phyloP scores from a whole-genome alignment of 1,140 invertebrate species.

The Drosophila pachea region DNA sequence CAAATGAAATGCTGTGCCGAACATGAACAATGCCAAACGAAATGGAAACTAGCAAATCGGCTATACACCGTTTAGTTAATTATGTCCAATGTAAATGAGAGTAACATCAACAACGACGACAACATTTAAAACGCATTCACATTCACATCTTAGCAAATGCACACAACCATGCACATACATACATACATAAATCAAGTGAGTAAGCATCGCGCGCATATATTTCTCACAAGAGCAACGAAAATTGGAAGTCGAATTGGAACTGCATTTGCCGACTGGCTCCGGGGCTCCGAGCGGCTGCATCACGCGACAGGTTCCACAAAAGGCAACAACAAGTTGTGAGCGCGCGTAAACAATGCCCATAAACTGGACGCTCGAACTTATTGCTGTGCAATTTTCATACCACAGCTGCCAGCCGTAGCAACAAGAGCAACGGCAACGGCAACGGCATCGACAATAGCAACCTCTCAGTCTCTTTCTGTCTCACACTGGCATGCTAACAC shows the following conservation, averaged over 20 bases:
- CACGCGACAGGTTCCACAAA: constrained; percentile 53
- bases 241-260: constrained; percentile 16
- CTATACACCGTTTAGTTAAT: constrained; percentile 41
- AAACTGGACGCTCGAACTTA: constrained; percentile 57
- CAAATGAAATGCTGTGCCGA: constrained; percentile 52
- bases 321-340: constrained; percentile 53
- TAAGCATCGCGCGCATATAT: constrained; percentile 40
- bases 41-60: constrained; percentile 42
- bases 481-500: constrained; percentile 10
- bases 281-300: constrained; percentile 9
- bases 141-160: too few relatives aligned
- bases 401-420: constrained; percentile 26
- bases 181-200: constrained; percentile 29
- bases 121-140: not conserved
- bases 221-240: constrained; percentile 27
- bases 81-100: constrained; percentile 67
- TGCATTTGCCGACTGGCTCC: constrained; percentile 35
- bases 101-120: constrained; percentile 21
- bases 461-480: not conserved
- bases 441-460: not conserved
- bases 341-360: constrained; percentile 57
- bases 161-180: not conserved
- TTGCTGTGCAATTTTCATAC: constrained; percentile 46
- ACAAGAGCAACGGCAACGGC: constrained; percentile 12
- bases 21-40: constrained; percentile 42